phyloP scores from a whole-genome alignment of 2,888 invertebrate species.

The Maniola hyperantus region DNA sequence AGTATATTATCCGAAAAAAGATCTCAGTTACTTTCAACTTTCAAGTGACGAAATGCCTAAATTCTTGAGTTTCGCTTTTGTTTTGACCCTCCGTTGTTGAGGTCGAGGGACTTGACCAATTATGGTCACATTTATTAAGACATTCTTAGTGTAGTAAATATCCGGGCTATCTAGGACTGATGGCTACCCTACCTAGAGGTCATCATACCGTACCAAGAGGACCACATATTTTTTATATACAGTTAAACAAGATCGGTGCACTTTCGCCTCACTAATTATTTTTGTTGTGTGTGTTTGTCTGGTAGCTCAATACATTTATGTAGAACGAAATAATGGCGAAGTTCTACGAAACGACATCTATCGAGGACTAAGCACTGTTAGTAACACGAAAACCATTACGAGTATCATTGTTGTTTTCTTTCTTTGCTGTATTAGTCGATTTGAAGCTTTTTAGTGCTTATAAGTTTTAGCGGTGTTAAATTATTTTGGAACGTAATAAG shows the following conservation, averaged over 20 bases:
- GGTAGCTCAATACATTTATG: slow-evolving; percentile 11
- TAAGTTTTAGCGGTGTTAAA: not conserved
- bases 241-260: slow-evolving; percentile 64
- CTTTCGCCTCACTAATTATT: slow-evolving; percentile 38
- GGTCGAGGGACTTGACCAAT: too few species aligned
- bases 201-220: slow-evolving; percentile 71
- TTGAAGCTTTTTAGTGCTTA: slow-evolving; percentile 4
- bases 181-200: slow-evolving; percentile 51
- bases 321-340: slow-evolving; percentile 15
- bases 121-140: too few species aligned
- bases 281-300: slow-evolving; percentile 21
- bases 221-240: slow-evolving; percentile 48
- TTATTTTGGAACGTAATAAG: not conserved
- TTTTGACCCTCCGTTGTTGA: too few species aligned
- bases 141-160: not conserved
- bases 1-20: too few species aligned
- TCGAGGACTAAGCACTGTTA: slow-evolving; percentile 25
- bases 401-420: slow-evolving; percentile 2
- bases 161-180: not conserved
- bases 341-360: slow-evolving; percentile 23
- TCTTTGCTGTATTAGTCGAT: slow-evolving; percentile 37
- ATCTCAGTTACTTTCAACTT: too few species aligned
- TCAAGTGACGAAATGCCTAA: too few species aligned
- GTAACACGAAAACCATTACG: slow-evolving; percentile 8
- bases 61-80: too few species aligned